A percentile compares a stretch with the other conserved stretches of the same genome.
phyloP scores from a whole-genome alignment of 2,113 vertebrate genomes.

The Sigmodon hispidus region DNA sequence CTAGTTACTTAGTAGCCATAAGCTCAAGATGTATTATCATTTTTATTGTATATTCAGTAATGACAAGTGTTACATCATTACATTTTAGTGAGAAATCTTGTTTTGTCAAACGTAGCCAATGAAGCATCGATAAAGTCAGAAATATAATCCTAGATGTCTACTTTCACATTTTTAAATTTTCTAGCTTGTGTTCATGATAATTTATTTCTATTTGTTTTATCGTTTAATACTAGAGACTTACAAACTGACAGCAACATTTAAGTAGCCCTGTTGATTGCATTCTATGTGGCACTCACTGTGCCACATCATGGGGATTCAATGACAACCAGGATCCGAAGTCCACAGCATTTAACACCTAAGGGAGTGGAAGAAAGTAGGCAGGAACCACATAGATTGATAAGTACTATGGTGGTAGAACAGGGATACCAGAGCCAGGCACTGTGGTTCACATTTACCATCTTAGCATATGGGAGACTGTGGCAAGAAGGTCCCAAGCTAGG shows the following conservation, averaged over 20 bases:
- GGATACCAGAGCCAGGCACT: too few relatives aligned
- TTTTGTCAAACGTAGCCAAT: constrained; percentile 46
- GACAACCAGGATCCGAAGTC: neutral
- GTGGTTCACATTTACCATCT: neutral
- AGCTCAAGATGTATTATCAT: constrained; percentile 24
- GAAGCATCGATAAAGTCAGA: constrained; percentile 30
- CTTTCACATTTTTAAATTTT: constrained; percentile 40
- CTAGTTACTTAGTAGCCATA: constrained; percentile 8
- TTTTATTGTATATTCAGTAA: constrained; percentile 25
- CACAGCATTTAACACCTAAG: neutral
- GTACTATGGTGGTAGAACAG: too few relatives aligned
- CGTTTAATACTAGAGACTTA: constrained; percentile 31
- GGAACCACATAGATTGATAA: neutral
- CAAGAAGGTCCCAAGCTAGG: neutral
- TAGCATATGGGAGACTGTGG: neutral
- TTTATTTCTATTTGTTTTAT: constrained; percentile 42
- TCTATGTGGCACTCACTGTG: neutral
- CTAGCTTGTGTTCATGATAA: constrained; percentile 10
- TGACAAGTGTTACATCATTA: constrained; percentile 11
- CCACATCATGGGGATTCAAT: neutral
- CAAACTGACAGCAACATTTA: neutral
- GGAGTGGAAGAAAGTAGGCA: neutral
- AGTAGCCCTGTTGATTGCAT: neutral
- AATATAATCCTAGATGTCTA: constrained; percentile 37
- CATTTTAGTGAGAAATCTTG: constrained; percentile 38